Conservation (phyloP, 2,888 invertebrate species). For the Eumacrocentrus americanus region DNA sequence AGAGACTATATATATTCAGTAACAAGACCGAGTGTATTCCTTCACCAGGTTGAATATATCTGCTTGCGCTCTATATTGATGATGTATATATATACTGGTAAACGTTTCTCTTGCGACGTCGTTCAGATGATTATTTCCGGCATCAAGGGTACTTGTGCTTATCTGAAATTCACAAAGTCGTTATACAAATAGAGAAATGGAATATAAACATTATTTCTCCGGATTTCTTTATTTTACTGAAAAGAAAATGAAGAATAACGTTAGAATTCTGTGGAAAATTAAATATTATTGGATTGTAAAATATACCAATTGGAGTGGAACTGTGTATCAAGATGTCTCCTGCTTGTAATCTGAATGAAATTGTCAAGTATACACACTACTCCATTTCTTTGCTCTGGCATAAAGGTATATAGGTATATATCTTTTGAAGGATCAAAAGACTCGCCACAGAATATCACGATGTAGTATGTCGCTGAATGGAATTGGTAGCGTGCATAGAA, state of each 20-base stretch:
- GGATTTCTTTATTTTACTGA: neutral
- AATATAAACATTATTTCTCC: no score
- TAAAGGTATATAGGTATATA: neutral
- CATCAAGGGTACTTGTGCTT: neutral
- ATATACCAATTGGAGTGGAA: no score
- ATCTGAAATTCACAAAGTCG: neutral
- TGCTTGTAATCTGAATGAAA: no score
- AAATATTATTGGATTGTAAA: no score
- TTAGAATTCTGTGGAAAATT: no score
- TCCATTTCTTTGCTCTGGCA: no score
- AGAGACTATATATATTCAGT: neutral
- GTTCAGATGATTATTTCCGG: neutral
- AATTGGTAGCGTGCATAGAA: slow-evolving; percentile 5
- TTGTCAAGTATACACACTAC: no score
- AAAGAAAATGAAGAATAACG: neutral
- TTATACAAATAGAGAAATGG: neutral
- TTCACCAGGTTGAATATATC: neutral
- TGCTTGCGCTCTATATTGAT: no score
- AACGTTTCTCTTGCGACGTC: neutral
- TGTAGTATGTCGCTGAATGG: neutral
- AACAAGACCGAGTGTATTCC: neutral
- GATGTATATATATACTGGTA: no score
- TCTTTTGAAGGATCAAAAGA: neutral
- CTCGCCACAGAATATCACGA: neutral
- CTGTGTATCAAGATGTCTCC: no score